Conservation (phyloP, 2,797 vertebrate genomes). For the Brachyalestes nurse region DNA sequence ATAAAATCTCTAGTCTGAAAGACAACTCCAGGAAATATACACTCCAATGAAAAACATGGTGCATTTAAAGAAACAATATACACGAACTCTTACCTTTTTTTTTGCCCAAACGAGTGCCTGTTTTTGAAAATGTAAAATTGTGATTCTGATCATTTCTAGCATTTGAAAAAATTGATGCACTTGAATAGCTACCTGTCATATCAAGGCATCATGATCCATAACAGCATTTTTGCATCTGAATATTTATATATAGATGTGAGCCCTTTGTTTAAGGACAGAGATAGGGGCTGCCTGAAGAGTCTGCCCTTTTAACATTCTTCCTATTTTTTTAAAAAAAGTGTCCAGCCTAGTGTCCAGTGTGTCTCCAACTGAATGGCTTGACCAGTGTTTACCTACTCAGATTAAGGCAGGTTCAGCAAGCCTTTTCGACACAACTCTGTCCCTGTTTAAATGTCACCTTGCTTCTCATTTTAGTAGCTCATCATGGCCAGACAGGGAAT, state of each 20-base stretch:
- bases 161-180: too few relatives aligned
- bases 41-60: too few relatives aligned
- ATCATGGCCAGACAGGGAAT: slow-evolving; percentile 41
- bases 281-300: background rate
- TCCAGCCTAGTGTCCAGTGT: background rate
- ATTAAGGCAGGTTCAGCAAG: background rate
- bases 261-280: background rate
- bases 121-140: too few relatives aligned
- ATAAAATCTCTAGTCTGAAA: too few relatives aligned
- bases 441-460: slow-evolving; percentile 37
- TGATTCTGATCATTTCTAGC: too few relatives aligned
- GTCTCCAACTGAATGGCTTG: background rate
- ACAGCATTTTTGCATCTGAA: too few relatives aligned
- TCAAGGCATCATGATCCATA: too few relatives aligned
- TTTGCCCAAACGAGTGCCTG: too few relatives aligned
- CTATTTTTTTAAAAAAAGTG: background rate
- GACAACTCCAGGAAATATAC: too few relatives aligned
- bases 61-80: too few relatives aligned
- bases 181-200: too few relatives aligned
- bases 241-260: background rate
- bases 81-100: too few relatives aligned
- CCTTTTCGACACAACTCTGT: background rate
- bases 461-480: slow-evolving; percentile 20
- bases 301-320: background rate
- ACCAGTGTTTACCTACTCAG: background rate